Evolutionary conservation across 2,113 vertebrate genomes (phyloP).

Genomic region (Pantherophis guttatus): DNA sequence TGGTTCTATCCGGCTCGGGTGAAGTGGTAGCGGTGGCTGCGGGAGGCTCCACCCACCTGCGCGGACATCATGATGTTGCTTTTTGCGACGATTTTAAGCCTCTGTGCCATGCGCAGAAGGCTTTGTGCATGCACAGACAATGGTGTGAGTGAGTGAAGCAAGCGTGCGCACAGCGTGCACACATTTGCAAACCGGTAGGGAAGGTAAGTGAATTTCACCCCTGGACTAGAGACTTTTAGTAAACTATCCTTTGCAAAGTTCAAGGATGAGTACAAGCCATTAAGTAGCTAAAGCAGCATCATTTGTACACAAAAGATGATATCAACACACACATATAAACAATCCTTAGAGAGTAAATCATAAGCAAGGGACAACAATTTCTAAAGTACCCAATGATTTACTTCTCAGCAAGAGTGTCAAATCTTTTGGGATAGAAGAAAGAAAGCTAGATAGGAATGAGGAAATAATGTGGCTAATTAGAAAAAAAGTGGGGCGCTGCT

Average conservation of each 20-base stretch:
- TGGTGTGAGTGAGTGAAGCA: too few species aligned
- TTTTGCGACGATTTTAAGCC: too few species aligned
- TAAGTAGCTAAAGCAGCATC: neutral
- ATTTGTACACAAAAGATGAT: neutral
- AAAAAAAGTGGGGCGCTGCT: neutral
- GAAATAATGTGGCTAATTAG: neutral
- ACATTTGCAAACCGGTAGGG: too few species aligned
- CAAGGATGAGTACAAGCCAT: neutral
- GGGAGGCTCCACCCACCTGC: too few species aligned
- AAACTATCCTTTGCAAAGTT: neutral
- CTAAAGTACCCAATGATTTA: neutral
- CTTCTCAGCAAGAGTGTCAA: neutral
- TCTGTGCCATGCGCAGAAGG: too few species aligned
- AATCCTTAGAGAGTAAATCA: neutral
- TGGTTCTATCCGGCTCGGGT: too few species aligned
- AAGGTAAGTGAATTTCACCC: too few species aligned
- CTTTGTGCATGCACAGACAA: too few species aligned
- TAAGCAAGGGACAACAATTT: neutral
- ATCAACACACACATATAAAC: neutral
- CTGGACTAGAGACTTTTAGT: neutral
- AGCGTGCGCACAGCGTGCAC: fast-evolving
- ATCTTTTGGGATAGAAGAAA: too few species aligned
- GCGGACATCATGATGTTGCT: too few species aligned
- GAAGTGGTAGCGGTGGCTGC: too few species aligned
- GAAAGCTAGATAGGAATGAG: neutral